These are phyloP conservation scores for Melanotaenia nigrans DNA, from an alignment of 2,797 vertebrate species.

Conservation along the genomic window DNA sequence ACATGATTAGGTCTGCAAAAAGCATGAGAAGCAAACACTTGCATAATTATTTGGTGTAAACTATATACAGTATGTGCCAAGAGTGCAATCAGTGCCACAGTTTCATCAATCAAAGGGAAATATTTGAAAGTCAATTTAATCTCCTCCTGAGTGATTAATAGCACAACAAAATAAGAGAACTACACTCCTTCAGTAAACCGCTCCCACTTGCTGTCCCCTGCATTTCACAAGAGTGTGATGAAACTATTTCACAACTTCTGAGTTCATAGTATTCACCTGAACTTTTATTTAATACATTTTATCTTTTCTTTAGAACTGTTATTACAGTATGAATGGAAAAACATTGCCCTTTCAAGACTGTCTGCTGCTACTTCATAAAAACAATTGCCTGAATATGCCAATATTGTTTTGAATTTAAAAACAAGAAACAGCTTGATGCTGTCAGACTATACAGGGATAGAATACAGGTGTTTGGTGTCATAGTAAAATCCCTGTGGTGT, in stretches of 20 bases:
- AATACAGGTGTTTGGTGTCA: constrained; percentile 70
- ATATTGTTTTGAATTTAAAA: constrained; percentile 31
- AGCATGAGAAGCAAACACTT: constrained; percentile 20
- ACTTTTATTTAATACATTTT: neutral
- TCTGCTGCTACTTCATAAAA: constrained; percentile 9
- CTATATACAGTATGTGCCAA: constrained; percentile 32
- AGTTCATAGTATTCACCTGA: neutral
- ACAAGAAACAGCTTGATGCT: constrained; percentile 19
- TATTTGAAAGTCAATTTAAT: constrained; percentile 64
- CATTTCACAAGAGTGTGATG: constrained; percentile 26
- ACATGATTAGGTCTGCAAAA: constrained; percentile 41
- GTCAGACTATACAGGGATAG: constrained; percentile 23
- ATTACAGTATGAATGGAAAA: constrained; percentile 9
- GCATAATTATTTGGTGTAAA: constrained; percentile 29
- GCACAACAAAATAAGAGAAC: constrained; percentile 35
- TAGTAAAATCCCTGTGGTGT: constrained; percentile 64
- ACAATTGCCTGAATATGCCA: constrained; percentile 16
- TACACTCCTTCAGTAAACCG: constrained; percentile 34
- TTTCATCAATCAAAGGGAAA: constrained; percentile 59
- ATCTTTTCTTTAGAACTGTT: neutral
- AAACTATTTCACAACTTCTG: constrained; percentile 7
- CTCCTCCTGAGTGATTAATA: constrained; percentile 54
- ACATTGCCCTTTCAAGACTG: neutral
- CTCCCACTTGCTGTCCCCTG: constrained; percentile 24
- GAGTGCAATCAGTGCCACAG: constrained; percentile 32